Conservation (phyloP, 2,113 vertebrate genomes). For the Hydrolagus affinis region DNA sequence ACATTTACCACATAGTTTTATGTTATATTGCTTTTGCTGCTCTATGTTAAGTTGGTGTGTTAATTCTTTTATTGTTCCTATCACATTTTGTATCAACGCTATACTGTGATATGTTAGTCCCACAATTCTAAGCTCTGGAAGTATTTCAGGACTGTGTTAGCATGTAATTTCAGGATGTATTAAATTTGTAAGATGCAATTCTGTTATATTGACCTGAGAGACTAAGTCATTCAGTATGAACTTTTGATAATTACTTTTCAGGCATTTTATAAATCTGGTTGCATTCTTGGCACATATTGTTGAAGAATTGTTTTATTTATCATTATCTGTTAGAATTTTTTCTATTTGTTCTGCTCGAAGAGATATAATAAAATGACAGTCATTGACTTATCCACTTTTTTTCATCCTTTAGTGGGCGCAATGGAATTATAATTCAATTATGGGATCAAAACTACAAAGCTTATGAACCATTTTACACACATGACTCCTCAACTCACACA, state of each 20-base stretch:
- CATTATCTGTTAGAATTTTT: conserved; percentile 13
- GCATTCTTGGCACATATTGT: neutral
- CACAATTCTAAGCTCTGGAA: neutral
- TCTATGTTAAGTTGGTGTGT: neutral
- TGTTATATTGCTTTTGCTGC: neutral
- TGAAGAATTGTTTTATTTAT: conserved; percentile 9
- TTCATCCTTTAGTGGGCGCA: neutral
- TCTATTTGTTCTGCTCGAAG: neutral
- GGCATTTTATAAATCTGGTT: conserved; percentile 3
- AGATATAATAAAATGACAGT: conserved; percentile 7
- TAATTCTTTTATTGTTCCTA: too few relatives aligned
- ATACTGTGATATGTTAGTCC: neutral
- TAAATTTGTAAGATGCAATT: neutral
- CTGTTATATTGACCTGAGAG: neutral
- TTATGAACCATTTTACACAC: conserved; percentile 10
- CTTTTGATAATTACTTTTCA: neutral
- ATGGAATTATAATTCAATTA: conserved; percentile 14
- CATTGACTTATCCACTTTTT: neutral
- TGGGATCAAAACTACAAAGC: neutral
- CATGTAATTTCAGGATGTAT: too few relatives aligned
- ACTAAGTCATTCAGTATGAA: neutral
- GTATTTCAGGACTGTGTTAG: neutral
- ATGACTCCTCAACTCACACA: neutral
- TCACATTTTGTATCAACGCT: neutral
- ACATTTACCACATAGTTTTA: neutral